A percentile compares a stretch with the other conserved stretches of the same genome.
Evolutionary conservation across 2,797 vertebrate species (phyloP).

Genomic region (Hafferia zeledoni): DNA sequence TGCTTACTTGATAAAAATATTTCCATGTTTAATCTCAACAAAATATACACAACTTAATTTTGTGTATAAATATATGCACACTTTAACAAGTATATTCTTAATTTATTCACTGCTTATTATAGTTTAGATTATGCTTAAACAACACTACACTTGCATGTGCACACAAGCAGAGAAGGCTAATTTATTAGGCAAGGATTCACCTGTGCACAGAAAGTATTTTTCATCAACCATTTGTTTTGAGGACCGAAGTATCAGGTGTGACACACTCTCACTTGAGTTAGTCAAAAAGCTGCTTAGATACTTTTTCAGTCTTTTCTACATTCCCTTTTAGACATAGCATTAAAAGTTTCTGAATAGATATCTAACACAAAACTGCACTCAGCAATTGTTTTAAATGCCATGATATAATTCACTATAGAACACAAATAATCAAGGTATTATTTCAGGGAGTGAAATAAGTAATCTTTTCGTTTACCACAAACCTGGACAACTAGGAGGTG

Average conservation of each 20-base stretch:
- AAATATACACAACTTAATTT: conserved; percentile 48
- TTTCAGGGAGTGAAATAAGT: not conserved
- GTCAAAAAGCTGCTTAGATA: not conserved
- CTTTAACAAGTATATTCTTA: conserved; percentile 64
- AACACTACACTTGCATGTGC: not conserved
- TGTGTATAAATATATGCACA: conserved; percentile 51
- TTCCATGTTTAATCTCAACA: conserved; percentile 17
- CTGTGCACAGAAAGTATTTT: not conserved
- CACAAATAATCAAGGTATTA: not conserved
- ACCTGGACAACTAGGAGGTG: not conserved
- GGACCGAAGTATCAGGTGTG: not conserved
- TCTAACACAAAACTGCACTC: not conserved
- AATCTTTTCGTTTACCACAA: not conserved
- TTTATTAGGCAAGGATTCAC: not conserved
- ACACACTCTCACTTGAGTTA: not conserved
- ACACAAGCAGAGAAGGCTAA: not conserved
- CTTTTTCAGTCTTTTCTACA: not conserved
- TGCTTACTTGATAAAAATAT: not conserved
- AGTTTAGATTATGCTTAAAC: conserved; percentile 58
- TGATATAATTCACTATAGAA: not conserved
- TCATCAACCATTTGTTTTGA: not conserved
- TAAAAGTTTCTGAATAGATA: not conserved
- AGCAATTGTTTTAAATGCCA: not conserved
- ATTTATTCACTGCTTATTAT: conserved; percentile 67
- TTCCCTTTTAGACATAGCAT: not conserved